Base-by-base conservation (phyloP, 2,797 vertebrate species). In the Numenius phaeopus region DNA sequence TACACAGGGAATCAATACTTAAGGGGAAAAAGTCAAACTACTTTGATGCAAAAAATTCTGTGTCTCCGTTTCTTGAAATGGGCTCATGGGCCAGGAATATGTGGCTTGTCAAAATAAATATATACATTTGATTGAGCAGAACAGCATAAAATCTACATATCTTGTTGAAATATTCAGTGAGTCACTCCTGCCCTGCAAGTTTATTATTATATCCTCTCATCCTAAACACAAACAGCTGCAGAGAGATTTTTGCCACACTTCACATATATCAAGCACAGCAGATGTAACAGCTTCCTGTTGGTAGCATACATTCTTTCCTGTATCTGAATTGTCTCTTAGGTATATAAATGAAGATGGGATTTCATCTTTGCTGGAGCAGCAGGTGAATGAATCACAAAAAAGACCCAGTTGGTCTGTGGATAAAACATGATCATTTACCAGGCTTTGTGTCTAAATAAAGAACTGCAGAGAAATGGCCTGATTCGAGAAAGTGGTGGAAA, bases 391-490 rank as follows among this genome's bases (percentile, higher is more conserved):
- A 97, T 98, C 90, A 95, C 89, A 95, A 88, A 97, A 96, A 77
- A 79, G 34, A 75, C 90, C 88, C 88, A 96, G 76, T 65, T 83
- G 92, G 58, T 76, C 94, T 89, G 62, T 89, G 90, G 97, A 94
- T 97, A 96, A 98, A 96, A 79, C 91, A 72, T 29, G 55, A 44
- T 82, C 87, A 72, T 94, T 96, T 97, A 84, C 95, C 75, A 93
- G 66, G 85, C 58, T 92, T 85, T 90, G 66, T 69, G 57, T 94
- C 84, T 94, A 89, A 96, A 96, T 75, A 94, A 89, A 96, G 90
- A 95, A 91, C 92, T 96, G 90, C 94, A 96, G 89, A 96, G 95
- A 97, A 97, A 97, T 70, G 77, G 89, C 66, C 69, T 95, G 86
- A 97, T 97, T 97, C 94, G 58, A 92, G 57, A 94, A 96, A 96